Percentiles rank a stretch among this genome's conserved stretches.
These are phyloP conservation scores for Echinometra lucunter DNA, from an alignment of 53 echinoderm and acorn worm species.

Conservation along the genomic window DNA sequence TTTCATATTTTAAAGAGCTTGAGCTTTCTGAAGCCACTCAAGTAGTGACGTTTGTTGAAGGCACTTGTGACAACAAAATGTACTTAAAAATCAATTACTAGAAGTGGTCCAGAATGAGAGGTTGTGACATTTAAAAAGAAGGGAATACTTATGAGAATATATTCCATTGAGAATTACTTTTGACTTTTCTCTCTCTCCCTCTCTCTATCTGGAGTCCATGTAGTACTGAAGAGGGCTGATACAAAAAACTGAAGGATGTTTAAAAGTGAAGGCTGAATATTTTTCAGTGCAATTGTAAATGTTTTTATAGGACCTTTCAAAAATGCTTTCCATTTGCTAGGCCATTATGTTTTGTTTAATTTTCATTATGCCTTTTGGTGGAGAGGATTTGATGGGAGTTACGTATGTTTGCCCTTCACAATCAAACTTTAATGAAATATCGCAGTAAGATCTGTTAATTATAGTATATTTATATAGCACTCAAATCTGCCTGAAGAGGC, in stretches of 20 bases:
- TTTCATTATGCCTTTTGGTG: not conserved
- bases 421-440: not conserved
- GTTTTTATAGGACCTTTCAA: not conserved
- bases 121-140: constrained; percentile 9
- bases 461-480: too few species aligned
- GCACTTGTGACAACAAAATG: constrained; percentile 21
- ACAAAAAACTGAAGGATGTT: not conserved
- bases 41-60: not conserved
- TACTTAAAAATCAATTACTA: constrained; percentile 26
- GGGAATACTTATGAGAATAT: not conserved
- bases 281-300: not conserved
- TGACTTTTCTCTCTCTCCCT: not conserved
- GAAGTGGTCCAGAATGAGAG: not conserved
- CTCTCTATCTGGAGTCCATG: not conserved
- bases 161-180: not conserved
- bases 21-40: constrained; percentile 21
- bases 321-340: not conserved
- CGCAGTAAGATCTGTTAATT: too few species aligned
- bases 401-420: not conserved
- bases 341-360: not conserved
- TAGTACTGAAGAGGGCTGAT: not conserved
- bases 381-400: not conserved
- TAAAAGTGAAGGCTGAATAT: not conserved
- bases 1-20: not conserved
- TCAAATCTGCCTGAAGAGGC: too few species aligned